Conservation (phyloP, 2,797 vertebrate species). For the Rhabdomys pumilio region DNA sequence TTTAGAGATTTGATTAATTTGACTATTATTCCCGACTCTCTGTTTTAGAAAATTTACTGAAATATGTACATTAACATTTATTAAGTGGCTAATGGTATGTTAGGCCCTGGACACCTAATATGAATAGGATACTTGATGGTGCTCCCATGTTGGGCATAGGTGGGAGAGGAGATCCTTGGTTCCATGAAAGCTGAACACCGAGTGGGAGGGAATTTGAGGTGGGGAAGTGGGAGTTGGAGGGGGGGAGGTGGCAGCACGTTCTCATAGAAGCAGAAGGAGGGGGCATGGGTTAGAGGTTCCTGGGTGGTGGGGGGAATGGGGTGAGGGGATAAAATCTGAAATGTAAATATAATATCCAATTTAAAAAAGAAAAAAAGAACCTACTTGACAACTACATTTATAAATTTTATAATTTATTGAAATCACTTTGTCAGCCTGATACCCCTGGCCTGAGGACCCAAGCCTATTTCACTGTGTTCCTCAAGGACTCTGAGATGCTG, state of each 20-base stretch:
- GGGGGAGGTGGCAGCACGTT: too few species aligned
- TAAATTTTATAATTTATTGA: constrained; percentile 9
- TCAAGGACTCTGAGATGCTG: neutral
- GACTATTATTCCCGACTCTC: neutral
- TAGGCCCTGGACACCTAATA: neutral
- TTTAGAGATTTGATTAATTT: constrained; percentile 56
- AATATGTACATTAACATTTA: neutral
- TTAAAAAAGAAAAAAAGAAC: neutral
- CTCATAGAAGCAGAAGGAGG: too few species aligned
- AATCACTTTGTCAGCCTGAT: neutral
- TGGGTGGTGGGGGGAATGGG: too few species aligned
- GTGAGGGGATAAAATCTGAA: too few species aligned
- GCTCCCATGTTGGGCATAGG: neutral
- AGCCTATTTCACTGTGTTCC: neutral
- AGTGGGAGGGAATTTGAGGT: too few species aligned
- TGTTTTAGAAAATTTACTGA: constrained; percentile 8
- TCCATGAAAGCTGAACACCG: too few species aligned
- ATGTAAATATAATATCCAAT: too few species aligned
- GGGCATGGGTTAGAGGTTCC: too few species aligned
- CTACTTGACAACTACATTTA: constrained; percentile 27
- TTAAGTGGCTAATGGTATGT: neutral
- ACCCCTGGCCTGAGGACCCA: neutral
- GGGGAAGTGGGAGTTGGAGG: too few species aligned
- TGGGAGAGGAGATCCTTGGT: too few species aligned
- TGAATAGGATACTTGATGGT: neutral